These are phyloP conservation scores for Allophyes oxyacanthae DNA, from an alignment of 2,888 invertebrate species.

Conservation along the genomic window DNA sequence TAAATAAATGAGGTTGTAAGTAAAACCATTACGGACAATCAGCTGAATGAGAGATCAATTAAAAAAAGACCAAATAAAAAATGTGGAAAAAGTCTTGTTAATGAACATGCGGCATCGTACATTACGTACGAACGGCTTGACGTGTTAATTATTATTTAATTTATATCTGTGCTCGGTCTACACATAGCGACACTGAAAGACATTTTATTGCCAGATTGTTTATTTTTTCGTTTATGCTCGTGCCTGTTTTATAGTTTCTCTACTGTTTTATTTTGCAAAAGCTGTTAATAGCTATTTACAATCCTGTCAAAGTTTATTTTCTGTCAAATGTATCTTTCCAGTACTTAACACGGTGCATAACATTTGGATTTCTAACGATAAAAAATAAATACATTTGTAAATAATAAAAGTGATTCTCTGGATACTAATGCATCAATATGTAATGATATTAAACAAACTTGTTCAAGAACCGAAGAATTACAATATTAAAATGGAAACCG, in stretches of 20 bases:
- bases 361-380: background rate
- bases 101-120: constrained; percentile 56
- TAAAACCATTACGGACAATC: constrained; percentile 51
- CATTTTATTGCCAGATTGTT: constrained; percentile 41
- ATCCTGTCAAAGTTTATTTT: background rate
- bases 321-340: no score
- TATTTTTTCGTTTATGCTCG: constrained; percentile 28
- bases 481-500: constrained; percentile 10
- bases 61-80: constrained; percentile 39
- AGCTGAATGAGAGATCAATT: constrained; percentile 54
- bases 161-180: constrained; percentile 47
- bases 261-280: constrained; percentile 30
- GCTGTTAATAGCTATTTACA: constrained; percentile 20
- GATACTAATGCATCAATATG: constrained; percentile 10
- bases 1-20: constrained; percentile 46
- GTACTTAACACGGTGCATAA: background rate
- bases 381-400: no score
- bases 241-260: constrained; percentile 13
- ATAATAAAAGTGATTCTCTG: background rate
- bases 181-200: constrained; percentile 43
- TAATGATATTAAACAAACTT: constrained; percentile 5
- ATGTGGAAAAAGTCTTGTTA: constrained; percentile 53
- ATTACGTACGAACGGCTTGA: constrained; percentile 51
- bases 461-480: constrained; percentile 1
- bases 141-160: constrained; percentile 70